A percentile compares a stretch with the other conserved stretches of the same genome.
phyloP scores from a whole-genome alignment of 2,888 invertebrate species.

The Cephus nigrinus region DNA sequence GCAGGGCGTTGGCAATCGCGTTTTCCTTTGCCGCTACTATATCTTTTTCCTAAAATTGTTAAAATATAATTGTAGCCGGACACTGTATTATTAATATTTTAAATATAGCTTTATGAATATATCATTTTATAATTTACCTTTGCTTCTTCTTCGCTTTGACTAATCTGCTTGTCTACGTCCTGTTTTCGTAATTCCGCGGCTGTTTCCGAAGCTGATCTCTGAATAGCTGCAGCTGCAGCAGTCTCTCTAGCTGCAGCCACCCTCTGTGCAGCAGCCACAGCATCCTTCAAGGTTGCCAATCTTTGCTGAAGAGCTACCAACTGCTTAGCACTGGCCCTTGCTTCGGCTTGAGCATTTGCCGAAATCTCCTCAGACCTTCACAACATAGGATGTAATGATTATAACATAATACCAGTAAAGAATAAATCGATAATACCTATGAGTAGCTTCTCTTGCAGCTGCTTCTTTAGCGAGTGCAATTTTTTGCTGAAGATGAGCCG shows the following conservation, averaged over 20 bases:
- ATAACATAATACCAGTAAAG: constrained; percentile 41
- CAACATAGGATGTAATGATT: neutral
- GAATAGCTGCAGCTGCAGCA: constrained; percentile 78
- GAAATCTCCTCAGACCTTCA: constrained; percentile 58
- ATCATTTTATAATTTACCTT: constrained; percentile 41
- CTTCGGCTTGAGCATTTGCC: constrained; percentile 55
- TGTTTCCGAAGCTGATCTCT: constrained; percentile 76
- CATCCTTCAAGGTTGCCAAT: constrained; percentile 76
- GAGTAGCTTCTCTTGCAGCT: constrained; percentile 68
- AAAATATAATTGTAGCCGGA: neutral
- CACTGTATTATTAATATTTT: neutral
- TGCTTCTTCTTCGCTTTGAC: constrained; percentile 59
- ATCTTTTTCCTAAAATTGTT: constrained; percentile 48
- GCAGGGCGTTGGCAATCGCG: constrained; percentile 58
- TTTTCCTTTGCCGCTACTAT: constrained; percentile 60
- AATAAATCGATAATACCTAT: constrained; percentile 41
- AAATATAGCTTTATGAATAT: neutral
- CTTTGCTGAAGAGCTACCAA: constrained; percentile 73
- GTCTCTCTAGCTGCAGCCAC: constrained; percentile 79
- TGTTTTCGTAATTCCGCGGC: constrained; percentile 76
- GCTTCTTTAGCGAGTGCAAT: constrained; percentile 81
- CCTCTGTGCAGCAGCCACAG: constrained; percentile 78
- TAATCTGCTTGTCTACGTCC: constrained; percentile 62
- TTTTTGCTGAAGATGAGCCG: constrained; percentile 78
- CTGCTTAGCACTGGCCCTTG: constrained; percentile 71